A percentile compares a stretch with the other conserved stretches of the same genome.
phyloP scores from a whole-genome alignment of 2,797 vertebrate species.

The Buphagus erythrorhynchus region DNA sequence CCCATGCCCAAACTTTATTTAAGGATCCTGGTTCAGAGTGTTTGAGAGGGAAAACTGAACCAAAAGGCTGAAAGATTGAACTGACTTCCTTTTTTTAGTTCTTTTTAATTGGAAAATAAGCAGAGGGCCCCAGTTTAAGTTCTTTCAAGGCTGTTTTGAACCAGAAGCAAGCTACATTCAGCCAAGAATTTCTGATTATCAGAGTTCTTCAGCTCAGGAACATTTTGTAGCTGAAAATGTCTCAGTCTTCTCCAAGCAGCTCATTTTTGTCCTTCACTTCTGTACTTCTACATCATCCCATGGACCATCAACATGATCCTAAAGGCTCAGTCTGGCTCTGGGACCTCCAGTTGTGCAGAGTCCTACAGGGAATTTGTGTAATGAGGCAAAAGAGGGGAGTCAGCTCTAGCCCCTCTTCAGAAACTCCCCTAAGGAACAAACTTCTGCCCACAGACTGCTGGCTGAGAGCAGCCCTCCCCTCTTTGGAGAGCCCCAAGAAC shows the following conservation, averaged over 20 bases:
- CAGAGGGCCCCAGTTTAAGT: neutral
- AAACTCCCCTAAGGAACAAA: neutral
- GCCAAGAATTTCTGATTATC: neutral
- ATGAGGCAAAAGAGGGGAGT: fast-evolving
- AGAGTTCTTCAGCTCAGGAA: neutral
- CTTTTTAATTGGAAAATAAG: neutral
- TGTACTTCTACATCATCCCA: neutral
- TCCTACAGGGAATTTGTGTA: neutral
- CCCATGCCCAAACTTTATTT: neutral
- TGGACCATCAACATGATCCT: fast-evolving
- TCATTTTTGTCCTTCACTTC: neutral
- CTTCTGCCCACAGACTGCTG: neutral
- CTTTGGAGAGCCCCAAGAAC: neutral
- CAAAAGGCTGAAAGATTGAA: neutral
- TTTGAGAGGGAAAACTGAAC: neutral
- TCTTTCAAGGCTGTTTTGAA: neutral
- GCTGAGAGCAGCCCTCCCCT: neutral
- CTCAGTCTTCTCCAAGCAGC: neutral
- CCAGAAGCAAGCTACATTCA: neutral
- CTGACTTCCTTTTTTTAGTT: neutral
- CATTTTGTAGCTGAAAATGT: neutral
- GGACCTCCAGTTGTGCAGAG: neutral
- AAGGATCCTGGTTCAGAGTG: neutral
- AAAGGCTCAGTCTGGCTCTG: neutral
- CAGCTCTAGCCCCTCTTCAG: neutral